Percentiles rank a stretch among this genome's conserved stretches.
Evolutionary conservation across 2,797 vertebrate genomes (phyloP).

Genomic region (Leontocebus nigricollis): DNA sequence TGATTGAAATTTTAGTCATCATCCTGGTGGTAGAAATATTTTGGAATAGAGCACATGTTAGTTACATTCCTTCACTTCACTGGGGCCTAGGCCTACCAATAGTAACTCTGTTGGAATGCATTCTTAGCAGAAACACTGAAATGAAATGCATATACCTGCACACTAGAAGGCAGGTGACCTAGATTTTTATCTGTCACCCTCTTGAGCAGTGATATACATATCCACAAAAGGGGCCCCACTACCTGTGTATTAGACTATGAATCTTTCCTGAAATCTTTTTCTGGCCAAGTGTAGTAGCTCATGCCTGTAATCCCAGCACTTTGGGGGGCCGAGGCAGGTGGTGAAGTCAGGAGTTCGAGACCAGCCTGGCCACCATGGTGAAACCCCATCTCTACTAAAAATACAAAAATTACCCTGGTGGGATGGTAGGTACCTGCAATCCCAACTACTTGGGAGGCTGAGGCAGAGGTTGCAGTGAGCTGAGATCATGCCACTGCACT

Average conservation of each 20-base stretch:
- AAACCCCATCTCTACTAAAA: neutral
- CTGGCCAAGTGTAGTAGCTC: neutral
- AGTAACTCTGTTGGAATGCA: neutral
- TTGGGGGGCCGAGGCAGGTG: neutral
- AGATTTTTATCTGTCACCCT: neutral
- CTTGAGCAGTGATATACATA: neutral
- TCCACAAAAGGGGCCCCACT: too few species aligned
- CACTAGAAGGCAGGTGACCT: neutral
- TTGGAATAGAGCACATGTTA: neutral
- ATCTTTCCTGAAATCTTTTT: neutral
- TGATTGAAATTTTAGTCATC: neutral
- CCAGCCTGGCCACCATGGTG: neutral
- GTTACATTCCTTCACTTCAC: neutral
- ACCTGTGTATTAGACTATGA: too few species aligned
- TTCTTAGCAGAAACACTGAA: neutral
- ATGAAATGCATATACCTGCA: neutral
- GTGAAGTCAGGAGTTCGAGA: neutral
- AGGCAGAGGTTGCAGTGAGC: neutral
- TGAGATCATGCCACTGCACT: neutral
- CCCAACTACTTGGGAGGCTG: neutral
- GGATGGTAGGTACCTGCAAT: neutral
- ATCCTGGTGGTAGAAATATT: neutral
- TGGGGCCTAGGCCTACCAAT: neutral
- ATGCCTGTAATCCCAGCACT: neutral
- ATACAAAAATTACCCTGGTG: neutral